Percentiles rank a stretch among this genome's conserved stretches.
Evolutionary conservation across 2,797 vertebrate species (phyloP).

Genomic region (Anomalospiza imberbis): DNA sequence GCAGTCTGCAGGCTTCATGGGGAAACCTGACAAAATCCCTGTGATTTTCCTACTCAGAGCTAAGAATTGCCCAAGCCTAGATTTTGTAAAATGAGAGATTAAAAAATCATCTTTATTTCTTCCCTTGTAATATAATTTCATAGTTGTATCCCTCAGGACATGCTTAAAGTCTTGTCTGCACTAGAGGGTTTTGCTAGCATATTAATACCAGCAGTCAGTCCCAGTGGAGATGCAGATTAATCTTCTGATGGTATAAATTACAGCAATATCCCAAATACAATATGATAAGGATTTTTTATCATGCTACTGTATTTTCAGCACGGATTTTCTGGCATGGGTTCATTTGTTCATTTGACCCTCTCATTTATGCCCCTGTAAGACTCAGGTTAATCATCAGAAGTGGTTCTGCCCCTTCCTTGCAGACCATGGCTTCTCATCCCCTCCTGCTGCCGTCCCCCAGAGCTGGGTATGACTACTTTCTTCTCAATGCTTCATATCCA

Average conservation of each 20-base stretch:
- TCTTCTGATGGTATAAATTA: not conserved
- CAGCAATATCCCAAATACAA: not conserved
- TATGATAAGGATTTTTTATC: not conserved
- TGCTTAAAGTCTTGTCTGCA: not conserved
- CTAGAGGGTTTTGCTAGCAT: not conserved
- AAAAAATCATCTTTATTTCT: not conserved
- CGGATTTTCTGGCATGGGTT: not conserved
- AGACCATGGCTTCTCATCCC: not conserved
- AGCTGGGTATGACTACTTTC: not conserved
- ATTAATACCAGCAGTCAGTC: not conserved
- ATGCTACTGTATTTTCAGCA: not conserved
- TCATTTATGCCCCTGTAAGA: not conserved
- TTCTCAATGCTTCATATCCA: not conserved
- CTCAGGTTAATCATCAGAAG: not conserved
- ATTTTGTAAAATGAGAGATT: not conserved
- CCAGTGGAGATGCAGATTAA: not conserved
- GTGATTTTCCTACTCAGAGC: not conserved
- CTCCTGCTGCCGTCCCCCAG: not conserved
- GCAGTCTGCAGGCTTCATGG: not conserved
- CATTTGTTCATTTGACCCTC: not conserved
- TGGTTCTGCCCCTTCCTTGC: rapidly evolving
- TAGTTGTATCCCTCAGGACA: not conserved
- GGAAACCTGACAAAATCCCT: not conserved
- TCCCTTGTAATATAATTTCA: not conserved
- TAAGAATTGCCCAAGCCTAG: not conserved